Evolutionary conservation across 2,113 vertebrate species (phyloP).

Genomic region (Urocynchramus pylzowi): DNA sequence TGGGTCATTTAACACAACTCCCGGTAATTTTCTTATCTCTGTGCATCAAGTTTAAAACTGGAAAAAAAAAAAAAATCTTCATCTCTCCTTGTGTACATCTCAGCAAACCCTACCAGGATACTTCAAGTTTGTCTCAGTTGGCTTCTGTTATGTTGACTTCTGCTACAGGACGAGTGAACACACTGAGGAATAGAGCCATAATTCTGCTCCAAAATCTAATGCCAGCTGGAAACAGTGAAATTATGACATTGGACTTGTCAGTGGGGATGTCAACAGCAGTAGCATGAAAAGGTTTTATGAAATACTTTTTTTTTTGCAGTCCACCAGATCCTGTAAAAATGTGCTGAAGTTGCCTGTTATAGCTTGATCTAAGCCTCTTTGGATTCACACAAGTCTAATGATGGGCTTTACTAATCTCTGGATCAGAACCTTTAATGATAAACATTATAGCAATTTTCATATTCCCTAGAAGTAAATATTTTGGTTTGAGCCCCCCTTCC

Average conservation of each 20-base stretch:
- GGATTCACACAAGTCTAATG: background rate
- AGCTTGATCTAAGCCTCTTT: background rate
- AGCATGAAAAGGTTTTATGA: conserved; percentile 21
- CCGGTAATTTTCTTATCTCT: conserved; percentile 5
- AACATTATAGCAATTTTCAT: background rate
- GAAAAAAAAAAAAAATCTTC: background rate
- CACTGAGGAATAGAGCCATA: conserved; percentile 60
- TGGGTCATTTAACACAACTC: background rate
- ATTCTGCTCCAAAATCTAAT: conserved; percentile 57
- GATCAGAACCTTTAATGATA: background rate
- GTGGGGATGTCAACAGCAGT: conserved; percentile 50
- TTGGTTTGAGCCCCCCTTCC: background rate
- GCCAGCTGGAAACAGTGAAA: conserved; percentile 61
- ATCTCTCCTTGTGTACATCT: background rate
- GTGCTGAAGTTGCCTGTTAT: background rate
- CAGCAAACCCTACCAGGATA: background rate
- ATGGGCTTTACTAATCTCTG: background rate
- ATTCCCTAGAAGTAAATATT: background rate
- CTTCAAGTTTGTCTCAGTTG: conserved; percentile 37
- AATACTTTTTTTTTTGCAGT: conserved; percentile 16
- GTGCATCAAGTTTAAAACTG: background rate
- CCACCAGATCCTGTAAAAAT: conserved; percentile 18
- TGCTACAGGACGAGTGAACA: conserved; percentile 51
- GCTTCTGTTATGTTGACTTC: conserved; percentile 61
- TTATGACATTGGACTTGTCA: conserved; percentile 60